Evolutionary conservation across 2,113 vertebrate genomes (phyloP), one percentile per base, ranked within the genome.

Genomic region (Setophaga coronata): DNA sequence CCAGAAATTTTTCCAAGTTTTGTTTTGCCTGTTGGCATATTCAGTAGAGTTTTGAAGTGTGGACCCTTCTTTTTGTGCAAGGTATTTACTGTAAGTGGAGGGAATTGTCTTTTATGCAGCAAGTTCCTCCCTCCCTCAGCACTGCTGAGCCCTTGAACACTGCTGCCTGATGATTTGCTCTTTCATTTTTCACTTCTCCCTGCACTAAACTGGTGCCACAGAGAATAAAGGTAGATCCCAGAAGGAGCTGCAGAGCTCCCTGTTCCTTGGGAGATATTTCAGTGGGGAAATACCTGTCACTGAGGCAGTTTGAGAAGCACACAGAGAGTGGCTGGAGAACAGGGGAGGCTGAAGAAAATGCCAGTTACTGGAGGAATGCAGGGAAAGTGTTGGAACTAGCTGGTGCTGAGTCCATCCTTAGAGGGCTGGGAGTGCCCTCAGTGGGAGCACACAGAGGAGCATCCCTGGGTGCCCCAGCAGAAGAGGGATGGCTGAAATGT

Each of bases 111-210:
- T 74, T 71, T 48, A 34, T 48, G 10, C 73, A 51, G 25, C 1
- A 14, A 58, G 53, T 56, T 42, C 61, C 65, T 82, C 18, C 4
- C 53, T 78, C 50, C 6, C 70, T 29, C 25, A 6, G 40, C 28
- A 20, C 53, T 91, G 48, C 61, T 85, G 82, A 82, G 38, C 62
- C 53, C 84, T 23, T 43, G 36, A 45, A 5, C 6, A 3, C 62
- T 50, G 45, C 53, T 33, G 70, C 40, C 23, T 93, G 77, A 71
- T 84, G 18, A 48, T 67, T 76, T 82, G n/a, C 71, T 74, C 89
- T 82, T 84, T 70, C 61, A 31, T 74, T 87, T 94, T 58, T 74
- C 80, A 24, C 53, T 84, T 83, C 51, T 77, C 50, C 45, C 60
- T 69, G 31, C 57, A 57, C 2, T 85, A 60, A 69, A 33, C 3